Conservation (phyloP, 2,888 invertebrate genomes). For the Pyralis farinalis region DNA sequence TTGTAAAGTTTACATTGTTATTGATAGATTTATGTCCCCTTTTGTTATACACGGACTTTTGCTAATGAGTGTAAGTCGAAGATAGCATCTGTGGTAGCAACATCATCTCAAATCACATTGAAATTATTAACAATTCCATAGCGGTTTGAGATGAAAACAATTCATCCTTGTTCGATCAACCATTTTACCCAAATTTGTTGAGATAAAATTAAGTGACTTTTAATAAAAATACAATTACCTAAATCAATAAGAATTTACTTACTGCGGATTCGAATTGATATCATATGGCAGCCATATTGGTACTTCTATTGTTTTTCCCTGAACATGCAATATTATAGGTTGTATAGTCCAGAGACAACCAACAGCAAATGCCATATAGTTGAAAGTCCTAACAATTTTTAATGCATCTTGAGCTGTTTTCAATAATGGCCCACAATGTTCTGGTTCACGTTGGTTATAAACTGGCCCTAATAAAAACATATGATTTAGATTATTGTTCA, state of each 20-base stretch:
- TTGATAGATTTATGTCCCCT: too few species aligned
- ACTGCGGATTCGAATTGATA: neutral
- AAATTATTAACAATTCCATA: too few species aligned
- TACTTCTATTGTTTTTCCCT: neutral
- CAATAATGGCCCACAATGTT: neutral
- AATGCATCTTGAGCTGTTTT: neutral
- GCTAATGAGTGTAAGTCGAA: too few species aligned
- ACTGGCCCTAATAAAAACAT: neutral
- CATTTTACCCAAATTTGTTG: too few species aligned
- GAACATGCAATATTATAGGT: neutral
- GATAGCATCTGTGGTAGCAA: too few species aligned
- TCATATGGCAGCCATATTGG: neutral
- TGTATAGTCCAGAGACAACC: neutral
- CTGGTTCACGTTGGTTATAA: neutral
- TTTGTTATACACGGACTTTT: too few species aligned
- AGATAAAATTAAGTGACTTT: too few species aligned
- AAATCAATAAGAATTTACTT: neutral
- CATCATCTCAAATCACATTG: too few species aligned
- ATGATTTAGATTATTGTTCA: neutral
- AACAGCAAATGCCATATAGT: neutral
- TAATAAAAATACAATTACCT: too few species aligned
- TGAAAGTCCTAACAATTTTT: neutral
- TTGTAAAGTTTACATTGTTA: too few species aligned
- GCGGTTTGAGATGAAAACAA: too few species aligned
- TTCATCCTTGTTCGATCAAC: too few species aligned